Base-by-base conservation (phyloP, 1,140 invertebrate species). In the Proctacanthus coquilletti region DNA sequence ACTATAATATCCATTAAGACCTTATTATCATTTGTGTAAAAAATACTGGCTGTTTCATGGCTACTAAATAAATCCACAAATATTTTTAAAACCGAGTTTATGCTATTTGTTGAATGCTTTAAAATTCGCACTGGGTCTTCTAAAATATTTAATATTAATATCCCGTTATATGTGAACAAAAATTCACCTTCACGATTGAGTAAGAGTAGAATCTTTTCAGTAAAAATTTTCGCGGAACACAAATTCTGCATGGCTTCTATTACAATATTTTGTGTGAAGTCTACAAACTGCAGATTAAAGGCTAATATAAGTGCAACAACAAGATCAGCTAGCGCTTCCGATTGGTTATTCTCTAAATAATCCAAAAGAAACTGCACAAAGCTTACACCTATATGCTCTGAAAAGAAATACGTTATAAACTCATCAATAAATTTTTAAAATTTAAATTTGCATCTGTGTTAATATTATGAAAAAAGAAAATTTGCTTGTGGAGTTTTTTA, bases 11-110 rank as follows among this genome's bases (percentile, higher is more conserved):
- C 89, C 45, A 94, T 79, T 18, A 93, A 67, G 23, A 94, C 88
- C 63, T 84, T 86, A 3, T 84, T 77, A 56, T 95, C 88, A 55
- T 93, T 95, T 0, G 86, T 89, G 54, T 94, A 95, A 56, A 93
- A 86, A 21, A 93, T 69, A 45, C 73, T 69, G 1, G 87, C 80
- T 4, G 86, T 88, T 27, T 71, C 64, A 36, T 73, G 65, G 34
- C 71, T 72, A 32, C 70, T 75, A 54, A 91, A 91, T 34, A 93
- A 60, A 57, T 94, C 88, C 27, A 75, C 75, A 39, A 88, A 76
- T 42, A 95, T 69, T 63, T 93, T 92, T 31, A 93, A 62, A 10
- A 92, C 77, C 5, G 88, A 86, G 64, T 93, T 81, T 30, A 75
- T 71, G 5, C 79, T 76, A 20, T 69, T 68, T n/a, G 77, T 76